Evolutionary conservation across 2,888 invertebrate species (phyloP), one percentile per base, ranked within the genome.

Genomic region (Megamerina dolium): DNA sequence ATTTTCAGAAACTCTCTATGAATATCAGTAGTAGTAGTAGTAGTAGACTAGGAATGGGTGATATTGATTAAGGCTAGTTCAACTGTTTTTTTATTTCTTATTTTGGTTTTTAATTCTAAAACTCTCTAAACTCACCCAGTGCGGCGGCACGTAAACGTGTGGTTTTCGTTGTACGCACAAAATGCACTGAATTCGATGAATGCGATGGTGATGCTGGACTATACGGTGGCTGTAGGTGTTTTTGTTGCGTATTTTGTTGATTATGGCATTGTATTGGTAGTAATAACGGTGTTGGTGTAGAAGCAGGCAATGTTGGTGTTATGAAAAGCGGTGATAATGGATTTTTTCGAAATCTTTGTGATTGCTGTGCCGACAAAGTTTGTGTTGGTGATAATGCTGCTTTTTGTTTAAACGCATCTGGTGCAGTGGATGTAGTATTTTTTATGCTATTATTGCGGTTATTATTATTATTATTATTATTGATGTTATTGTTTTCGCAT

Each of bases 111-210:
- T n/a, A n/a, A n/a, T n/a, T n/a, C n/a, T n/a, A n/a, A n/a, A n/a
- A n/a, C n/a, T n/a, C n/a, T n/a, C n/a, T n/a, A n/a, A n/a, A 68
- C 67, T 70, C 68, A 71, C 71, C 71, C 53, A 70, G 62, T 50
- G 81, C 81, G 44, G 83, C 81, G 46, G 82, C 82, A 68, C 85
- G 76, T 48, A 86, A 74, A 54, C 83, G 77, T 51, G 85, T 85
- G 23, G 85, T 77, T 63, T 82, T 77, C 43, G 85, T 86, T 54
- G 82, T 80, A 68, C 85, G 77, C 57, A 85, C 82, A 45, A 73
- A 70, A 45, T 56, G 60, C 40, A 50, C 47, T 43, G 56, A 48
- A 43, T 41, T 50, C 36, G 53, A 49, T 30, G 53, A 51, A 8
- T 42, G 23, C 20, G 51, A 46, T 36, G 53, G 47, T 23, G 33